phyloP scores from a whole-genome alignment of 2,113 vertebrate genomes.

The Urocitellus parryii region DNA sequence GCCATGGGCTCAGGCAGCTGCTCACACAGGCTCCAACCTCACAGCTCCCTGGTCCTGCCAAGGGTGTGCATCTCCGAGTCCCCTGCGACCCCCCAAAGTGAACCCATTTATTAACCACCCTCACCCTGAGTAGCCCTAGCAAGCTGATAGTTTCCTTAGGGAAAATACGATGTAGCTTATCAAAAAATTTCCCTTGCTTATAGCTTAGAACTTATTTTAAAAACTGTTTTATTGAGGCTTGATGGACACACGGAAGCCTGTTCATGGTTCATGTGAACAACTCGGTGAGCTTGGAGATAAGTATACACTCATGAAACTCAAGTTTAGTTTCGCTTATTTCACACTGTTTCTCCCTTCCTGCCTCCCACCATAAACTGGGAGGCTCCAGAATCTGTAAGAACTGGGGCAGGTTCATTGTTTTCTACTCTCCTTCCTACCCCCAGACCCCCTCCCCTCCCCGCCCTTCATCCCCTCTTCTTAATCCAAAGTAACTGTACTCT shows the following conservation, averaged over 20 bases:
- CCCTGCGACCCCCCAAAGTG: too few relatives aligned
- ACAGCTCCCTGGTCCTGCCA: not conserved
- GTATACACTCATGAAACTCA: not conserved
- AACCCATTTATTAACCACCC: not conserved
- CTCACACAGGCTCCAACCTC: too few relatives aligned
- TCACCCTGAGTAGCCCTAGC: not conserved
- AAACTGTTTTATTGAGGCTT: not conserved
- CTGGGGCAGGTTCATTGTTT: too few relatives aligned
- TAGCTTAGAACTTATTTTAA: not conserved
- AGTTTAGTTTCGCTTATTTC: not conserved
- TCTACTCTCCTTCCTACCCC: too few relatives aligned
- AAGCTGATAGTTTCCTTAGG: too few relatives aligned
- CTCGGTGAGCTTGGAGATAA: not conserved
- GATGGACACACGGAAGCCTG: too few relatives aligned
- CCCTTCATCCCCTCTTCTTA: too few relatives aligned
- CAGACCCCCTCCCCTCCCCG: too few relatives aligned
- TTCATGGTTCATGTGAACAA: rapidly evolving
- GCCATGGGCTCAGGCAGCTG: too few relatives aligned
- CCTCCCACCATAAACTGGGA: not conserved
- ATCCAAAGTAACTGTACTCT: too few relatives aligned
- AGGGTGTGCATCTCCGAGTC: too few relatives aligned
- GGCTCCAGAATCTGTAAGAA: not conserved
- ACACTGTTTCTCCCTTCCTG: not conserved
- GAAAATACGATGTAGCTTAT: rapidly evolving
- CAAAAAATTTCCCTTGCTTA: not conserved